Conservation (phyloP, 2,797 vertebrate species). For the Hemibagrus guttatus region DNA sequence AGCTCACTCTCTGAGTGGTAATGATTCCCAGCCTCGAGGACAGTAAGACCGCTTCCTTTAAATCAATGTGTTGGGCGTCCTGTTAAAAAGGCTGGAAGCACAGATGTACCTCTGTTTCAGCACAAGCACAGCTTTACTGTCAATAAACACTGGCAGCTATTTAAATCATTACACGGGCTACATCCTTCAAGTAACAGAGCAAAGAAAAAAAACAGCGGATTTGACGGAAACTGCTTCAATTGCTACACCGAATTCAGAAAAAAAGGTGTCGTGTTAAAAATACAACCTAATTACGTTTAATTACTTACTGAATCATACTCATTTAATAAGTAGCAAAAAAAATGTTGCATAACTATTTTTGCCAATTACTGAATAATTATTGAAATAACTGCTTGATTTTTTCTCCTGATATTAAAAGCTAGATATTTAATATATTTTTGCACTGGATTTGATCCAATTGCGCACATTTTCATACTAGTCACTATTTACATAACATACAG, state of each 20-base stretch:
- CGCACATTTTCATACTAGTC: not conserved
- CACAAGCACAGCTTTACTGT: constrained; percentile 37
- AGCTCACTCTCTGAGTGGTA: constrained; percentile 45
- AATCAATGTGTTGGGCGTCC: constrained; percentile 43
- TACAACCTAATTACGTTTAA: not conserved
- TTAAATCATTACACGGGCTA: constrained; percentile 31
- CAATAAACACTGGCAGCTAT: constrained; percentile 36
- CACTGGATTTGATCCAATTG: not conserved
- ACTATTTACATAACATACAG: not conserved
- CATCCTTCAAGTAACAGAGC: constrained; percentile 22
- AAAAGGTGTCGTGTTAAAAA: not conserved
- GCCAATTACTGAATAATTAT: not conserved
- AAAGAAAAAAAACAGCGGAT: not conserved
- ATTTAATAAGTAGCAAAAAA: not conserved
- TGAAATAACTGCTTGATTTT: not conserved
- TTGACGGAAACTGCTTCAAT: not conserved
- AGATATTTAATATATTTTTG: not conserved
- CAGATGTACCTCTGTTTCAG: constrained; percentile 27
- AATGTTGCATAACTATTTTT: not conserved
- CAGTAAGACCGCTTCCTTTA: constrained; percentile 31
- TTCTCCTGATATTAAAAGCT: not conserved
- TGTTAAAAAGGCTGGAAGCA: constrained; percentile 43
- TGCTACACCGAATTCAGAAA: not conserved
- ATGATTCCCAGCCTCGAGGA: constrained; percentile 47
- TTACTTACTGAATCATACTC: not conserved